These are phyloP conservation scores for Anarrhichthys ocellatus DNA, from an alignment of 2,113 vertebrate genomes.

Conservation along the genomic window DNA sequence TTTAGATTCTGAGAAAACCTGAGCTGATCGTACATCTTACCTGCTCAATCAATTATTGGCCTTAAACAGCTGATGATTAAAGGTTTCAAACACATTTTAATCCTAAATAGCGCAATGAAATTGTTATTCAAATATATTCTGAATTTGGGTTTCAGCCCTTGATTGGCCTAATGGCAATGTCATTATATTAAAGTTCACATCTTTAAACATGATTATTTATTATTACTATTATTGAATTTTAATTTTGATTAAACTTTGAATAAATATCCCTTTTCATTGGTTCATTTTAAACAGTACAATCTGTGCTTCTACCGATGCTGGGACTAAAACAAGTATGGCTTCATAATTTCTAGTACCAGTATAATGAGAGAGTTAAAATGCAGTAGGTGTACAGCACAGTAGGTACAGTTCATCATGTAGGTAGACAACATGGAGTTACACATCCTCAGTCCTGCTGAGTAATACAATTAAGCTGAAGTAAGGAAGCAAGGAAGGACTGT, in stretches of 20 bases:
- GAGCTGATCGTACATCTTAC: neutral
- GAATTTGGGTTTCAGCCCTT: neutral
- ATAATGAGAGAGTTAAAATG: slow-evolving; percentile 27
- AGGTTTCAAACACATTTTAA: neutral
- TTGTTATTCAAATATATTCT: neutral
- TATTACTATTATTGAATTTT: neutral
- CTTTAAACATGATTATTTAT: too few species aligned
- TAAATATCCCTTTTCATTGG: neutral
- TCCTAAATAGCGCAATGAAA: neutral
- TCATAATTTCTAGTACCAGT: neutral
- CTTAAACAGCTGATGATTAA: neutral
- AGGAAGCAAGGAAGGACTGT: neutral
- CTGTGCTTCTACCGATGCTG: neutral
- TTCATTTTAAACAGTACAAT: neutral
- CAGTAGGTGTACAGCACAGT: slow-evolving; percentile 5
- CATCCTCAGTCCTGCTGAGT: slow-evolving; percentile 31
- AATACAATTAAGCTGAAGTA: slow-evolving; percentile 31
- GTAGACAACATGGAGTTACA: slow-evolving; percentile 22
- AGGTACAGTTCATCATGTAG: slow-evolving; percentile 11
- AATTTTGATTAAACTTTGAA: neutral
- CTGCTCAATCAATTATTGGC: neutral
- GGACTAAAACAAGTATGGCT: neutral
- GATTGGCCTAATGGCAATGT: neutral
- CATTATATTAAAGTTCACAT: neutral
- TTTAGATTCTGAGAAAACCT: neutral